Evolutionary conservation across 2,888 invertebrate genomes (phyloP).

Genomic region (Drosophila maculinotata): DNA sequence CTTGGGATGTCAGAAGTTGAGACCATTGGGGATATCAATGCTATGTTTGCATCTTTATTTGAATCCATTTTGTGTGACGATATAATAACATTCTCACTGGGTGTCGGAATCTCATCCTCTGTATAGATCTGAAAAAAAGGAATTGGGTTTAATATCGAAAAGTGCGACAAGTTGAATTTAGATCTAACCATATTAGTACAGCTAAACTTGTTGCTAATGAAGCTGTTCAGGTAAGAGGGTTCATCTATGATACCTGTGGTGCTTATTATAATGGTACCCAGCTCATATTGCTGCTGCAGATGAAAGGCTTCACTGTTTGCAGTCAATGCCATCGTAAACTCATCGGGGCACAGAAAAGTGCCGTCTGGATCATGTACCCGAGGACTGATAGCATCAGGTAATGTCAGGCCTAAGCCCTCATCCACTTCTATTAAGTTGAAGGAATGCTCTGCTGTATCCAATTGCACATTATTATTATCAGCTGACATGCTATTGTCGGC

Average conservation of each 20-base stretch:
- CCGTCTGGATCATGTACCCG: slow-evolving; percentile 8
- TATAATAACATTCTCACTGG: slow-evolving; percentile 66
- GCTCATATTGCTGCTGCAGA: slow-evolving; percentile 55
- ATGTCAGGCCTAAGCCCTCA: slow-evolving; percentile 17
- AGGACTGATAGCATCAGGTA: slow-evolving; percentile 10
- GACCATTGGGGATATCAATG: slow-evolving; percentile 21
- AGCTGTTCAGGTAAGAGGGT: slow-evolving; percentile 32
- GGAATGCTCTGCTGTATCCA: slow-evolving; percentile 6
- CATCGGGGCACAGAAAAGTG: slow-evolving; percentile 24
- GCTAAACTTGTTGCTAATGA: slow-evolving; percentile 44
- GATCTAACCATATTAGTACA: slow-evolving; percentile 64
- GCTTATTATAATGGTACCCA: slow-evolving; percentile 72
- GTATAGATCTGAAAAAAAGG: slow-evolving; percentile 56
- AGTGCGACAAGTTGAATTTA: too few species aligned
- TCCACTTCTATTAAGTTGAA: slow-evolving; percentile 21
- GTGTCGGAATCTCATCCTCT: slow-evolving; percentile 65
- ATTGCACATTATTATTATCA: not conserved
- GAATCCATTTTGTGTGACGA: slow-evolving; percentile 60
- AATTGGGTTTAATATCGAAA: not conserved
- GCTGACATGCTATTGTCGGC: not conserved
- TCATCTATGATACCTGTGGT: slow-evolving; percentile 45
- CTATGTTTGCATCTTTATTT: slow-evolving; percentile 33
- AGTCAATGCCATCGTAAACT: slow-evolving; percentile 15
- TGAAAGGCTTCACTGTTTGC: slow-evolving; percentile 22
- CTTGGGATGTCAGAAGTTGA: slow-evolving; percentile 30